Percentiles rank a stretch among this genome's conserved stretches.
Evolutionary conservation across 2,888 invertebrate species (phyloP).

Genomic region (Sisyra nigra): DNA sequence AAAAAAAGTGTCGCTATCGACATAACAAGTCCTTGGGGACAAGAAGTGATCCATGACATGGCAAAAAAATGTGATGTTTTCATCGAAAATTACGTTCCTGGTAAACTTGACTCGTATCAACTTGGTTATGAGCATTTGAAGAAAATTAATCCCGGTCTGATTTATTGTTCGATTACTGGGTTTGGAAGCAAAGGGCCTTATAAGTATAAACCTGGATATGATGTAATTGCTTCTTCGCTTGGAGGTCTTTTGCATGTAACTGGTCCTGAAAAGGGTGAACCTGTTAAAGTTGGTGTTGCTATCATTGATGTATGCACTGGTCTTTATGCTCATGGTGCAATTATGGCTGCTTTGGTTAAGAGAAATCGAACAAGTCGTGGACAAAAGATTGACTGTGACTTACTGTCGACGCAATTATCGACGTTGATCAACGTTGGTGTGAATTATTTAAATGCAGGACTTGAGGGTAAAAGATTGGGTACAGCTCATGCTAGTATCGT

Average conservation of each 20-base stretch:
- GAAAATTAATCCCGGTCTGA: slow-evolving; percentile 53
- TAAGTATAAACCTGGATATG: slow-evolving; percentile 78
- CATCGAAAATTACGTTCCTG: slow-evolving; percentile 89
- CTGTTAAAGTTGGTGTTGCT: slow-evolving; percentile 85
- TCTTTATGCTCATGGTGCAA: slow-evolving; percentile 86
- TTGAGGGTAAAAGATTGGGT: slow-evolving; percentile 69
- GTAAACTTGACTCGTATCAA: slow-evolving; percentile 58
- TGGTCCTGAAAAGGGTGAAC: slow-evolving; percentile 66
- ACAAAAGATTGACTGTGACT: slow-evolving; percentile 84
- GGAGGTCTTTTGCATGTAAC: slow-evolving; percentile 85
- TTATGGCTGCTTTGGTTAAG: slow-evolving; percentile 76
- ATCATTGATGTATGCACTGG: slow-evolving; percentile 89
- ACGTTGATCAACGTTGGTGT: slow-evolving; percentile 77
- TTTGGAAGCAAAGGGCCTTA: slow-evolving; percentile 84
- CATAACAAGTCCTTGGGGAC: slow-evolving; percentile 52
- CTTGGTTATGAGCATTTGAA: slow-evolving; percentile 67
- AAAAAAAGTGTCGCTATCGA: slow-evolving; percentile 86
- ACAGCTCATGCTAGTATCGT: slow-evolving; percentile 90
- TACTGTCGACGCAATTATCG: slow-evolving; percentile 85
- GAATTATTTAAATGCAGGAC: slow-evolving; percentile 75
- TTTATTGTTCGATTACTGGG: slow-evolving; percentile 90
- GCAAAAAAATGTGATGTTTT: slow-evolving; percentile 69
- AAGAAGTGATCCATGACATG: slow-evolving; percentile 48
- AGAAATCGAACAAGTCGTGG: slow-evolving; percentile 63
- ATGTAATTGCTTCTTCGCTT: slow-evolving; percentile 85